Percentiles rank a stretch among this genome's conserved stretches.
Conservation (phyloP, 2,888 invertebrate genomes). For the Diplazon laetatorius region DNA sequence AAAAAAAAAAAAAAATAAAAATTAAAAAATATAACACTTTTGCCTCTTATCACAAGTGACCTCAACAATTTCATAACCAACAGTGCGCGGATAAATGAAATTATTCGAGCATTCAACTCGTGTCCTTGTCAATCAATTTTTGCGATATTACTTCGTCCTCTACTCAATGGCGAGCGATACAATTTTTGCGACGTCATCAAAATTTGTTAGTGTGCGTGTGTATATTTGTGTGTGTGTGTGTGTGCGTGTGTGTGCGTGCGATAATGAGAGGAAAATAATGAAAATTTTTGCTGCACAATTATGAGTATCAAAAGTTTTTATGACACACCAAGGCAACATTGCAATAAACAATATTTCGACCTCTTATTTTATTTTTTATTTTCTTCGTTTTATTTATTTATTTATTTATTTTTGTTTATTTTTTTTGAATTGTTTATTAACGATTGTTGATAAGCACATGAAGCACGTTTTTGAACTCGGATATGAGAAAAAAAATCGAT, state of each 20-base stretch:
- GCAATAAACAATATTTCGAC: slow-evolving; percentile 57
- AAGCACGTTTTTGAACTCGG: not conserved
- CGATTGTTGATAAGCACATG: too few relatives aligned
- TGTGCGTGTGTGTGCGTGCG: not conserved
- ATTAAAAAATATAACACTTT: not conserved
- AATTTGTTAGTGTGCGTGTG: not conserved
- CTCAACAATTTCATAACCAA: slow-evolving; percentile 45
- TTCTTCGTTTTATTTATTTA: slow-evolving; percentile 8
- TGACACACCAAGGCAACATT: slow-evolving; percentile 29
- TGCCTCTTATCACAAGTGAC: slow-evolving; percentile 19
- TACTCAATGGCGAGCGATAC: too few relatives aligned
- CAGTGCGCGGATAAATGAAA: not conserved
- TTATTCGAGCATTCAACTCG: slow-evolving; percentile 6
- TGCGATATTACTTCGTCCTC: slow-evolving; percentile 37
- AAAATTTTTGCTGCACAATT: slow-evolving; percentile 53
- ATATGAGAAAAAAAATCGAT: too few relatives aligned
- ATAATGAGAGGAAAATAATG: slow-evolving; percentile 4
- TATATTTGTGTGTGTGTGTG: too few relatives aligned
- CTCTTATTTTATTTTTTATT: slow-evolving; percentile 45
- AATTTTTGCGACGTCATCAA: slow-evolving; percentile 10
- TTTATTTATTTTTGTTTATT: not conserved
- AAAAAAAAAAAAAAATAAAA: not conserved
- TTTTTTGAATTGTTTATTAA: too few relatives aligned
- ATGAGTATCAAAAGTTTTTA: slow-evolving; percentile 46
- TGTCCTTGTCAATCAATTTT: slow-evolving; percentile 37